Base-by-base conservation (phyloP, 2,113 vertebrate genomes). In the Tychaedon coryphoeus region DNA sequence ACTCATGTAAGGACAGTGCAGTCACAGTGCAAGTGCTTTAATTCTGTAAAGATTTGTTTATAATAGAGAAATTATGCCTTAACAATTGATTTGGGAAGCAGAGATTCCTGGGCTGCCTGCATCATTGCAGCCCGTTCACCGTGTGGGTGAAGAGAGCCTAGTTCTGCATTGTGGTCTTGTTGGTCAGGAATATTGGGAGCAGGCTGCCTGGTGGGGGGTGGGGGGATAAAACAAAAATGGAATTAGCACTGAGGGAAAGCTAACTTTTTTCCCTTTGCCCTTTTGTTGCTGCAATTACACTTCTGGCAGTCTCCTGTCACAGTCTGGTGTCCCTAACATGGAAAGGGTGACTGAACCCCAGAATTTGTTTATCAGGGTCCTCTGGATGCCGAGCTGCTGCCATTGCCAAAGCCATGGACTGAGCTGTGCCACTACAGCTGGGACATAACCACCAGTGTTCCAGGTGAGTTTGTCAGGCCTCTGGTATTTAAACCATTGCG, bases 181-280 rank as follows among this genome's bases (percentile, higher is more conserved):
- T 45, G 38, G 20, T 98, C 83, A 74, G 86, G 72, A 64, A 95
- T 20, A 51, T 1, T 29, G 58, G 95, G 96, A 51, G 23, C 42
- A 3, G 94, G 92, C 65, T 97, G 92, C 97, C 97, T 97, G 84
- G 25, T 36, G 3, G 3, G 1, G 2, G 36, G 36, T n/a, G 73
- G 33, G 51, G 19, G 12, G 2, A 20, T 20, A 66, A 31, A 92
- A 20, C 26, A 71, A 58, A 50, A 74, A 20, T 9, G 5, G 53
- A 58, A 12, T 77, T 50, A 31, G 43, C 2, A 15, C 58, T 51
- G 56, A 34, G 24, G 33, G 24, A 70, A 83, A 66, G 17, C 3
- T 26, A 12, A 7, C 4, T 14, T 15, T 70, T 76, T 61, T 43
- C 25, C 48, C 16, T 81, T 58, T 64, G 24, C 19, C 40, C 15